Conservation (phyloP, 2,888 invertebrate species). For the Idaea straminata region DNA sequence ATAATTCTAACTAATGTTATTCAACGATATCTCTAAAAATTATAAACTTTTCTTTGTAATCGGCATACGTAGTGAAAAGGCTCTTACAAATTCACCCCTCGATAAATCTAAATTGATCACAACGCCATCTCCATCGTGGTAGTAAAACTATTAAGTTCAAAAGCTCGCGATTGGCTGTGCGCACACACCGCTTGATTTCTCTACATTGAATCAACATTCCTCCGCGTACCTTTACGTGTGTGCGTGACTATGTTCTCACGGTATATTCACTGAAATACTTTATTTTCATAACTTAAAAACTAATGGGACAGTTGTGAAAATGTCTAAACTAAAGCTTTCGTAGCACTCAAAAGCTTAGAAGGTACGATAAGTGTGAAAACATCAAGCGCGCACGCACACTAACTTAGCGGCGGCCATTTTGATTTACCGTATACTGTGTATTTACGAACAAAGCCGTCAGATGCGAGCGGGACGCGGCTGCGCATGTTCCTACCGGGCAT, state of each 20-base stretch:
- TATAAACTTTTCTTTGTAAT: background rate
- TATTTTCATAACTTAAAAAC: slow-evolving; percentile 55
- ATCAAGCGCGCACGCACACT: slow-evolving; percentile 72
- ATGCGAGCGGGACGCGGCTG: slow-evolving; percentile 79
- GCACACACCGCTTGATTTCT: slow-evolving; percentile 74
- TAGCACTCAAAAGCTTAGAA: slow-evolving; percentile 32
- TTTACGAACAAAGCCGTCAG: slow-evolving; percentile 80
- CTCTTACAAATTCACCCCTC: slow-evolving; percentile 43
- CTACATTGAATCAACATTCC: slow-evolving; percentile 80
- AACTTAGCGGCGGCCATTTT: slow-evolving; percentile 71
- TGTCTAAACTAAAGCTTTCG: slow-evolving; percentile 25
- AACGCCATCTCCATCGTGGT: slow-evolving; percentile 64
- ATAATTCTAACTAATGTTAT: background rate
- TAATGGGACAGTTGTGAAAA: slow-evolving; percentile 27
- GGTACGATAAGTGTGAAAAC: slow-evolving; percentile 40
- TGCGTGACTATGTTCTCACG: slow-evolving; percentile 71
- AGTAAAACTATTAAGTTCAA: slow-evolving; percentile 51
- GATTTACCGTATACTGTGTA: slow-evolving; percentile 78
- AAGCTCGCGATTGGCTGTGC: slow-evolving; percentile 68
- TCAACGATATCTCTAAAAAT: background rate
- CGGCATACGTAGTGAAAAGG: background rate
- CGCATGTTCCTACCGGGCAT: slow-evolving; percentile 71
- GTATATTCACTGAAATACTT: slow-evolving; percentile 32
- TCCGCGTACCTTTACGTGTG: slow-evolving; percentile 71
- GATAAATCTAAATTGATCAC: slow-evolving; percentile 15